Percentiles rank a stretch among this genome's conserved stretches.
phyloP scores from a whole-genome alignment of 2,113 vertebrate genomes.

The Zingel zingel region DNA sequence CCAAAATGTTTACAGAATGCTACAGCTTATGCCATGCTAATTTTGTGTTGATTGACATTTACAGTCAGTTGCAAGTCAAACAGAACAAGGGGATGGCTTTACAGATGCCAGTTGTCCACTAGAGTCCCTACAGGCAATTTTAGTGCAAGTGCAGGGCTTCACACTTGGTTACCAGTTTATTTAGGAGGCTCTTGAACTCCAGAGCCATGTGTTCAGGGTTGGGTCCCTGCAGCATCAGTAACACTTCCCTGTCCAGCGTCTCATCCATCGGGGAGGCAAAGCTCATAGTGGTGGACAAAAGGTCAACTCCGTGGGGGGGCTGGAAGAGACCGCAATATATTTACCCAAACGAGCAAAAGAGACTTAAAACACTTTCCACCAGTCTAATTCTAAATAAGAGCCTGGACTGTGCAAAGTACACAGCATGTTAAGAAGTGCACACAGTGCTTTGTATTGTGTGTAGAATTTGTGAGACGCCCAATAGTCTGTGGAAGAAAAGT shows the following conservation, averaged over 20 bases:
- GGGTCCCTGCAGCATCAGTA: constrained; percentile 86
- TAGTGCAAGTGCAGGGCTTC: not conserved
- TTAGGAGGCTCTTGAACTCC: constrained; percentile 81
- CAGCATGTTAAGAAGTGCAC: not conserved
- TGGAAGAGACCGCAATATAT: constrained; percentile 5
- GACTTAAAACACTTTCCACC: not conserved
- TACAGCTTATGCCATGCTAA: not conserved
- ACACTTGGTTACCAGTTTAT: constrained; percentile 81
- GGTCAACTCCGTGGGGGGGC: constrained; percentile 59
- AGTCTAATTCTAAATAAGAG: not conserved
- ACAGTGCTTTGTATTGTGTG: constrained; percentile 11
- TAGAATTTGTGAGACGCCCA: not conserved
- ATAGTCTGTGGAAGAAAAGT: not conserved
- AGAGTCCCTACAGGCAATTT: not conserved
- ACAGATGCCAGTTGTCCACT: not conserved
- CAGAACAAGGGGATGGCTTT: not conserved
- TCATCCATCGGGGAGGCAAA: constrained; percentile 76
- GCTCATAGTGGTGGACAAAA: constrained; percentile 59
- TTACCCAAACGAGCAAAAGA: not conserved
- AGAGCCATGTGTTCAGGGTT: constrained; percentile 79
- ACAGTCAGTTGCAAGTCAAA: not conserved
- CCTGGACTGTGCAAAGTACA: not conserved
- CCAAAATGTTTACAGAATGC: not conserved
- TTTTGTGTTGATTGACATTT: not conserved
- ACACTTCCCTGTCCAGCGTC: constrained; percentile 86